Conservation (phyloP, 2,888 invertebrate genomes). For the Alloplasta piceator region DNA sequence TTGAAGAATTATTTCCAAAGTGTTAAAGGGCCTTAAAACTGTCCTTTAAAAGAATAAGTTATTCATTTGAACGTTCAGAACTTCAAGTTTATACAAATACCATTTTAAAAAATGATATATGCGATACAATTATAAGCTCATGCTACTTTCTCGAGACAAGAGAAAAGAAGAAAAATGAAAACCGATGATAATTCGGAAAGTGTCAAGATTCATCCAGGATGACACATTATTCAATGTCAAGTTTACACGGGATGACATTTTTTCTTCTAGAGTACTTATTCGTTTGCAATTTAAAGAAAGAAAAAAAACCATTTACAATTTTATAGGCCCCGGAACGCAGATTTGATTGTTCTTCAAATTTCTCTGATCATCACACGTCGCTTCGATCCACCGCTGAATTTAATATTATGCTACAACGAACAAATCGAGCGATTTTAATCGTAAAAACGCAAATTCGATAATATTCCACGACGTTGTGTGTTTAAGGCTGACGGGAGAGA, state of each 20-base stretch:
- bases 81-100: no score
- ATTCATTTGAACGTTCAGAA: no score
- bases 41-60: no score
- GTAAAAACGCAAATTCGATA: background rate
- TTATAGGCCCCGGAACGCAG: constrained; percentile 45
- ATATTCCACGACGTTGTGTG: constrained; percentile 12
- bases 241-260: background rate
- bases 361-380: constrained; percentile 29
- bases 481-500: background rate
- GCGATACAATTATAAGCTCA: constrained; percentile 44
- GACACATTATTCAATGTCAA: constrained; percentile 17
- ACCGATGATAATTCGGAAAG: constrained; percentile 40
- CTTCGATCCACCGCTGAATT: constrained; percentile 9
- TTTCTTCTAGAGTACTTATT: background rate
- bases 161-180: constrained; percentile 14
- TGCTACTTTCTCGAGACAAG: constrained; percentile 26
- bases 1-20: no score
- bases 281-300: constrained; percentile 3
- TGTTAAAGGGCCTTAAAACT: no score
- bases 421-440: constrained; percentile 6
- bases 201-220: constrained; percentile 21
- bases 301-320: constrained; percentile 6
- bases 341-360: constrained; percentile 17
- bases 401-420: constrained; percentile 24
- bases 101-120: constrained; percentile 1